A percentile compares a stretch with the other conserved stretches of the same genome.
Conservation (phyloP, 2,113 vertebrate genomes). For the Indicator maculatus region DNA sequence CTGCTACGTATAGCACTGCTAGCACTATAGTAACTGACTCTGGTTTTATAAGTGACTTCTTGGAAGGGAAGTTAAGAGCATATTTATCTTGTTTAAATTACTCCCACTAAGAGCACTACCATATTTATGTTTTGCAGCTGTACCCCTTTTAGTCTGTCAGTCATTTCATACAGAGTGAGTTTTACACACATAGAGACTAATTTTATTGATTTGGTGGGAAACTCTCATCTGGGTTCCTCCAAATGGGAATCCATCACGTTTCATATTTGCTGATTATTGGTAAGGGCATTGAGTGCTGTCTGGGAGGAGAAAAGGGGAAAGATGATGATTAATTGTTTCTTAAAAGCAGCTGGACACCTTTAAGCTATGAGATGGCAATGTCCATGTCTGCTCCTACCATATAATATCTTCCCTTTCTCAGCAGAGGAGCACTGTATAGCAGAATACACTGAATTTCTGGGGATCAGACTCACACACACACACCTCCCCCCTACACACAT, state of each 20-base stretch:
- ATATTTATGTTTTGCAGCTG: constrained; percentile 22
- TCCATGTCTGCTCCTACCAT: not conserved
- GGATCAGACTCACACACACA: not conserved
- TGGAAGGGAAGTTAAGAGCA: constrained; percentile 15
- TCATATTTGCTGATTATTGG: constrained; percentile 5
- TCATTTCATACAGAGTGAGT: not conserved
- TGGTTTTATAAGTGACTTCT: constrained; percentile 8
- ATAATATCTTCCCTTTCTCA: not conserved
- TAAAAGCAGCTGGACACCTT: constrained; percentile 19
- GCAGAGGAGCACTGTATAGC: not conserved
- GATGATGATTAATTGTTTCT: constrained; percentile 9
- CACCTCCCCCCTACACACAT: too few species aligned
- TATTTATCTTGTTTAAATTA: not conserved
- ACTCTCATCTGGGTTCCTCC: not conserved
- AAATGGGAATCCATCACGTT: not conserved
- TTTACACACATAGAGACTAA: not conserved
- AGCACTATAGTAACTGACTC: not conserved
- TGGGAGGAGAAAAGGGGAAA: not conserved
- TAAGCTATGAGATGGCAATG: not conserved
- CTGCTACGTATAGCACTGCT: not conserved
- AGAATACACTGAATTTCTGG: not conserved
- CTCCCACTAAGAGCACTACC: constrained; percentile 3
- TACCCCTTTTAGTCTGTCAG: not conserved
- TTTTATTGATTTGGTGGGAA: not conserved
- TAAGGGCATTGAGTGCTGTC: not conserved